Evolutionary conservation across 2,888 invertebrate species (phyloP), one percentile per base, ranked within the genome.

Genomic region (Pseudococcus viburni): DNA sequence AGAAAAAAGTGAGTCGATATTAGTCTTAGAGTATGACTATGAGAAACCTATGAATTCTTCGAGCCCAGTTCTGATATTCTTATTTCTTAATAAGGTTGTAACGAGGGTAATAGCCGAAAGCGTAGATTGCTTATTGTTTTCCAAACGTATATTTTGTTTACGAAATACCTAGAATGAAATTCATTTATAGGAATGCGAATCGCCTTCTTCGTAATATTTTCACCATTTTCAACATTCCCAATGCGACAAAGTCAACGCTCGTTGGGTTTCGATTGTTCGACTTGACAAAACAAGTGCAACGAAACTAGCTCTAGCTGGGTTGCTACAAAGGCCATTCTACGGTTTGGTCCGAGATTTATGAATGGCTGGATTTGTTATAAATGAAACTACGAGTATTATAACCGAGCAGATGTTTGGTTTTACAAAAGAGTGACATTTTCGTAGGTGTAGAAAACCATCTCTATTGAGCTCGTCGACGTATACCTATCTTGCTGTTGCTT

Each of bases 1-100:
- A 88, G 88, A 83, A 88, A 88, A 83, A 88, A 80, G 88, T 88
- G n/a, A 59, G 84, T 85, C 7, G 12, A 33, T n/a, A 12, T 15
- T n/a, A 59, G 26, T n/a, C 59, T 59, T 39, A 1, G 5, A n/a
- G 8, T 59, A n/a, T n/a, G n/a, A n/a, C 2, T 59, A 4, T n/a
- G n/a, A 33, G 26, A 33, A 33, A 33, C 12, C 51, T 4, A 59
- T 59, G n/a, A n/a, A 8, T 59, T 59, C 4, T 19, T 59, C 59
- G n/a, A 59, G n/a, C n/a, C 6, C 59, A n/a, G 5, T 17, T 2
- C 26, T 59, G 7, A 8, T 59, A 59, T 59, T n/a, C 59, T 59
- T 59, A 59, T n/a, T 59, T n/a, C 59, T 59, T 59, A 59, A 64
- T 7, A 80, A 5, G 80, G 39, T 80, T n/a, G 80, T 39, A 42